A percentile compares a stretch with the other conserved stretches of the same genome.
These are phyloP conservation scores for Manis pentadactyla DNA, from an alignment of 2,797 vertebrate genomes.

Conservation along the genomic window DNA sequence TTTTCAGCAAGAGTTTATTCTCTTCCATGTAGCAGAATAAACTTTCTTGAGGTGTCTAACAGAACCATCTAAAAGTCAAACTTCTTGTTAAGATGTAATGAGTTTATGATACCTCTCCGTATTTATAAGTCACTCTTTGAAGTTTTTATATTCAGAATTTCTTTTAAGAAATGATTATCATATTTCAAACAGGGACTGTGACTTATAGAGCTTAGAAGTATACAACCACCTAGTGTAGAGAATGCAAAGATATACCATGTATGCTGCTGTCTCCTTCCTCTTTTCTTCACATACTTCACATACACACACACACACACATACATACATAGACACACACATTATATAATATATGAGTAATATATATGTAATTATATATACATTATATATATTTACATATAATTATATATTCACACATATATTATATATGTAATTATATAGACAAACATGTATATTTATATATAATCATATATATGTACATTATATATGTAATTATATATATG, in stretches of 20 bases:
- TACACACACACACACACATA: too few species aligned
- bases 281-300: not conserved
- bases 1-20: constrained; percentile 32
- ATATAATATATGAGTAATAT: too few species aligned
- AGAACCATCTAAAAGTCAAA: constrained; percentile 21
- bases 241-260: not conserved
- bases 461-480: too few species aligned
- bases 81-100: not conserved
- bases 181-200: not conserved
- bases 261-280: not conserved
- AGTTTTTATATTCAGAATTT: not conserved
- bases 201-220: not conserved
- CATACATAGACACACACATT: too few species aligned
- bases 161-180: not conserved
- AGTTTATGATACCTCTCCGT: not conserved
- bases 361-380: too few species aligned
- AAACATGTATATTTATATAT: too few species aligned
- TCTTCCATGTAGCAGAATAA: not conserved
- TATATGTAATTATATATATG: too few species aligned
- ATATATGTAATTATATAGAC: too few species aligned
- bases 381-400: too few species aligned
- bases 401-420: too few species aligned
- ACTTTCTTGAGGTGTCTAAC: not conserved
- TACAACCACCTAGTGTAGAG: not conserved
- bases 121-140: not conserved